Base-by-base conservation (phyloP, 2,113 vertebrate genomes). In the Pao palembangensis region DNA sequence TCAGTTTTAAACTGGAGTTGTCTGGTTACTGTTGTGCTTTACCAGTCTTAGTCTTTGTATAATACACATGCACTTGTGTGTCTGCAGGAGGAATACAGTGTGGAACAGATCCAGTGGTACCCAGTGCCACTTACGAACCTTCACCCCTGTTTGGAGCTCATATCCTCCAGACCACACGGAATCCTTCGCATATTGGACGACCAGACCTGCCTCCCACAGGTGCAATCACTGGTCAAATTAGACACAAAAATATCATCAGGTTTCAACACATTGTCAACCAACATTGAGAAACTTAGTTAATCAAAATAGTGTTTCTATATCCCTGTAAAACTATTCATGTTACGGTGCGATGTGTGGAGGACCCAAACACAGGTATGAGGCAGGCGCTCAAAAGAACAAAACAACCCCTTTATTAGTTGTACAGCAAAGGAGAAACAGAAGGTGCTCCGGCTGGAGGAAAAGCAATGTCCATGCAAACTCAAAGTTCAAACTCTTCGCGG, bases 121-220 rank as follows among this genome's bases (percentile, higher is more conserved):
- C 89, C 93, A 1, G 2, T 94, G 69, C 64, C 84, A 13, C 81
- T 90, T 43, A 86, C 75, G 49, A 73, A 76, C 14, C 74, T 62
- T 2, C 81, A 91, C 23, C 89, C 90, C 2, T 95, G 94, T 76
- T 79, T 98, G 60, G 92, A 93, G 34, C 85, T 98, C 71, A 89
- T 98, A 43, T 82, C 89, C 43, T 89, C 87, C 66, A 91, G 91
- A 52, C 92, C 94, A 1, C 83, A 95, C 1, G 92, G 95, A 47
- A 93, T 97, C 82, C 86, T 98, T 16, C 79, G 85, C 17, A 94
- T 96, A 72, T 87, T 98, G 65, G 91, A 97, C 13, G 92, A 96
- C 64, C 95, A 98, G 81, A 96, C 93, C 7, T 83, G 87, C 75
- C 88, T 97, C 48, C 59, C 92, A 15, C 95, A 98, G 93, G 95